A percentile compares a stretch with the other conserved stretches of the same genome.
Conservation (phyloP, 2,113 vertebrate species). For the Syngnathus floridae region DNA sequence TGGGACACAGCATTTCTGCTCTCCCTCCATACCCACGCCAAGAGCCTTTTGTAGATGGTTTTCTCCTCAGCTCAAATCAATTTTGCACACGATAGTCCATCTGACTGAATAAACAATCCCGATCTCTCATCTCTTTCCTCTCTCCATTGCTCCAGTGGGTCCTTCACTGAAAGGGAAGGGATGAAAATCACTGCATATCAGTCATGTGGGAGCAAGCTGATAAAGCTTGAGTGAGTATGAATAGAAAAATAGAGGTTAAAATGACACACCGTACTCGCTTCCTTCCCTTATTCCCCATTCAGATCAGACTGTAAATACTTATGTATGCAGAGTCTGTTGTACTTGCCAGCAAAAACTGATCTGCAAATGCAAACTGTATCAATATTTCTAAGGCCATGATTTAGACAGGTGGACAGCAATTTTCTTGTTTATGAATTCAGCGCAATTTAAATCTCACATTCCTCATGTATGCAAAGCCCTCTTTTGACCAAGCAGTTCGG, state of each 20-base stretch:
- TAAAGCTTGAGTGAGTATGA: constrained; percentile 31
- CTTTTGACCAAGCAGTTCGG: neutral
- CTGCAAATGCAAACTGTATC: constrained; percentile 42
- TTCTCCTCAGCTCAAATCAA: constrained; percentile 42
- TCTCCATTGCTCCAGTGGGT: constrained; percentile 26
- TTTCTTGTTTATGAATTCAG: constrained; percentile 52
- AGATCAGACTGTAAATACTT: constrained; percentile 41
- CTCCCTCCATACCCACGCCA: constrained; percentile 18
- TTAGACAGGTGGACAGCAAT: constrained; percentile 40
- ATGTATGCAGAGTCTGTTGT: constrained; percentile 46
- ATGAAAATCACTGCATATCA: constrained; percentile 55
- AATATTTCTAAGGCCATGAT: constrained; percentile 32
- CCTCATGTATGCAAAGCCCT: constrained; percentile 23
- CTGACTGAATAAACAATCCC: constrained; percentile 53
- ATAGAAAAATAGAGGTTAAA: constrained; percentile 42
- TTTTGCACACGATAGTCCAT: constrained; percentile 50
- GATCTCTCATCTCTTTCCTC: constrained; percentile 20
- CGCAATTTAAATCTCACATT: constrained; percentile 32
- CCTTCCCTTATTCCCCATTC: constrained; percentile 34
- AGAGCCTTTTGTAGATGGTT: constrained; percentile 30
- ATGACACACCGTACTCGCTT: constrained; percentile 36
- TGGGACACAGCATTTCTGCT: constrained; percentile 13
- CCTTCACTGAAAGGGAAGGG: constrained; percentile 39
- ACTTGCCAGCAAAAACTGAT: constrained; percentile 29
- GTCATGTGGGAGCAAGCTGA: constrained; percentile 32